These are phyloP conservation scores for Ophioninae sp. DNA, from an alignment of 2,888 invertebrate genomes.

Conservation along the genomic window DNA sequence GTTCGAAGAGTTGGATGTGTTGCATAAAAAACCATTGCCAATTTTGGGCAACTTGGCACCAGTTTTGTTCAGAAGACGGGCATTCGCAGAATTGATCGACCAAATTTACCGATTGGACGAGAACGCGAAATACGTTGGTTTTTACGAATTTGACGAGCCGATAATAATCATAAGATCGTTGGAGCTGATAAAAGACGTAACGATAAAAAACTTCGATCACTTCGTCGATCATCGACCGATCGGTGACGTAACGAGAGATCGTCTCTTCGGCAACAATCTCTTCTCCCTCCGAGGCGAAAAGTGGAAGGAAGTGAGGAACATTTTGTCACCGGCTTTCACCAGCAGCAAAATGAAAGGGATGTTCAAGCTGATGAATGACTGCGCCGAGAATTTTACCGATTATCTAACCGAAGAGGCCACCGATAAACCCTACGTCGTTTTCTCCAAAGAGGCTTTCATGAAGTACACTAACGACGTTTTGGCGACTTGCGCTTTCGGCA, in stretches of 20 bases:
- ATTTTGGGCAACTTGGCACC: constrained; percentile 63
- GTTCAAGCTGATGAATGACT: constrained; percentile 81
- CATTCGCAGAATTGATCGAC: constrained; percentile 44
- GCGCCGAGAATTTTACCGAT: constrained; percentile 72
- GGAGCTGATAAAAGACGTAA: constrained; percentile 73
- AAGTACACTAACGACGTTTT: constrained; percentile 69
- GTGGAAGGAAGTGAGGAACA: constrained; percentile 82
- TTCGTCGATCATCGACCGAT: constrained; percentile 72
- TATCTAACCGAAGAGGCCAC: constrained; percentile 64
- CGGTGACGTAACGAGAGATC: constrained; percentile 65
- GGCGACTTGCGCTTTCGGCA: constrained; percentile 73
- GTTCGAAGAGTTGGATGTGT: constrained; percentile 50
- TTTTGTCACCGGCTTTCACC: constrained; percentile 83
- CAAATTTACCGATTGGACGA: constrained; percentile 63
- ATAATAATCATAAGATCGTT: constrained; percentile 72
- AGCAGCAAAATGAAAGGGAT: constrained; percentile 83
- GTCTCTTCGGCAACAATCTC: constrained; percentile 67
- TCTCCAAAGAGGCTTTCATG: constrained; percentile 74
- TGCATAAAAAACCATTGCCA: constrained; percentile 57
- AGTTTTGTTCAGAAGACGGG: constrained; percentile 24
- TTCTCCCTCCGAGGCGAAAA: constrained; percentile 77
- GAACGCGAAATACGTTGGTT: constrained; percentile 71
- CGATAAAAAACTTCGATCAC: constrained; percentile 73
- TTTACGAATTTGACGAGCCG: constrained; percentile 71
- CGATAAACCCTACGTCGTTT: constrained; percentile 61